Evolutionary conservation across 2,888 invertebrate genomes (phyloP), one percentile per base, ranked within the genome.

Genomic region (Pachliopta kotzebuea): DNA sequence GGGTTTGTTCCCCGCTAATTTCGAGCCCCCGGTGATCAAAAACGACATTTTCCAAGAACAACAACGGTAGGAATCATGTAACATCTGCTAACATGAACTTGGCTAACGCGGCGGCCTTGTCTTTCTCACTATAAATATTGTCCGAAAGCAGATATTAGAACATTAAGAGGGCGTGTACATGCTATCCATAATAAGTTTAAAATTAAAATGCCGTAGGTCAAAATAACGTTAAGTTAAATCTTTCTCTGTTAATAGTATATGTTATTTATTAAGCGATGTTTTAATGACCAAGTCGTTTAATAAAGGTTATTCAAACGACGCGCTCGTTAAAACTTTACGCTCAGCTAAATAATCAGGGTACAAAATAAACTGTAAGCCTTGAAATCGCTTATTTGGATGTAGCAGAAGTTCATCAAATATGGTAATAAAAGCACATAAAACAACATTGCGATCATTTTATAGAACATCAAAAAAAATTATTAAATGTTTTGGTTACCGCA

Each of bases 261-360:
- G 59, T 60, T 64, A 60, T 64, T 45, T 60, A 64, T 64, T 63
- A 42, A 60, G 60, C 64, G 56, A 64, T 56, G 60, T 60, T 64
- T 64, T 64, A 64, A 64, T 64, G 60, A 60, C 60, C 37, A 56
- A 56, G 64, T 55, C 56, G 60, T 56, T 64, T 64, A 64, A 64
- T 64, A 64, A 64, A 64, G 56, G 64, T 64, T 64, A 64, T 64
- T 64, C 60, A 64, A 64, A 64, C 64, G 64, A 64, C 60, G 56
- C 29, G 64, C 64, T 64, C 64, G 60, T 64, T 64, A 64, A 64
- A 64, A 64, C 50, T 24, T 60, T 60, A 60, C 56, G 64, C 64
- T 64, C 64, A 60, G 64, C 56, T 60, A 64, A 56, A 64, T 64
- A 64, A 56, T 64, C 64, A 64, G 63, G 60, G 60, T 60, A 64